These are phyloP conservation scores for Wasmannia auropunctata DNA, from an alignment of 1,140 invertebrate species.

Conservation along the genomic window DNA sequence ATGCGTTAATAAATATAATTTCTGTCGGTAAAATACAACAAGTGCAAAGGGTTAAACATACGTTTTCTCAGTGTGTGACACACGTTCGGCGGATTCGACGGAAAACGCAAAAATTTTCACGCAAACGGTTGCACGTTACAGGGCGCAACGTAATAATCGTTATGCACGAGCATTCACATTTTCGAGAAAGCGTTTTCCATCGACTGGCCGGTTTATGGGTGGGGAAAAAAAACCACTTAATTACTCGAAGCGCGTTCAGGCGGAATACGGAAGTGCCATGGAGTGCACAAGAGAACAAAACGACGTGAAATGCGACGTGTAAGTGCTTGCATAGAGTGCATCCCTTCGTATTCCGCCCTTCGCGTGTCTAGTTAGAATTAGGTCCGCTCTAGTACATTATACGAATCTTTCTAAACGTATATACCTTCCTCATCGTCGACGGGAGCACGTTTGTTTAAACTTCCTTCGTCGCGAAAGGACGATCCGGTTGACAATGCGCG, in stretches of 20 bases:
- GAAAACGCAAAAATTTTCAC: constrained; percentile 21
- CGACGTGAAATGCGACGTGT: constrained; percentile 40
- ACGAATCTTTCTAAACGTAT: constrained; percentile 84
- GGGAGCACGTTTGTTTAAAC: constrained; percentile 64
- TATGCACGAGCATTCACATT: constrained; percentile 13
- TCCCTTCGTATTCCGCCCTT: constrained; percentile 61
- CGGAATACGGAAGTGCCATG: constrained; percentile 53
- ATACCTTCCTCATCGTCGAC: constrained; percentile 49
- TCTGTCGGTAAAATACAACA: not conserved
- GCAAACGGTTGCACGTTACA: not conserved
- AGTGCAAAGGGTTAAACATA: constrained; percentile 29
- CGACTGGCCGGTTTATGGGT: constrained; percentile 17
- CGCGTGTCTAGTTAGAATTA: constrained; percentile 54
- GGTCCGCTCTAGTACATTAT: constrained; percentile 74
- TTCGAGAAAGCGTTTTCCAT: constrained; percentile 44
- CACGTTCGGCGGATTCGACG: not conserved
- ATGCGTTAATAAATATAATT: not conserved
- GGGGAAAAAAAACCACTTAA: constrained; percentile 38
- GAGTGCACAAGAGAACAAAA: constrained; percentile 55
- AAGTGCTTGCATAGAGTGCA: constrained; percentile 41
- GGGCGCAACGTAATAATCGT: not conserved
- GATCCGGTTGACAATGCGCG: constrained; percentile 1
- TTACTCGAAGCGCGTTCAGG: constrained; percentile 48
- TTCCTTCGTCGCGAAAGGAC: constrained; percentile 14
- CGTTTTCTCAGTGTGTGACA: constrained; percentile 10